Evolutionary conservation across 2,797 vertebrate species (phyloP).

Genomic region (Novumbra hubbsi): DNA sequence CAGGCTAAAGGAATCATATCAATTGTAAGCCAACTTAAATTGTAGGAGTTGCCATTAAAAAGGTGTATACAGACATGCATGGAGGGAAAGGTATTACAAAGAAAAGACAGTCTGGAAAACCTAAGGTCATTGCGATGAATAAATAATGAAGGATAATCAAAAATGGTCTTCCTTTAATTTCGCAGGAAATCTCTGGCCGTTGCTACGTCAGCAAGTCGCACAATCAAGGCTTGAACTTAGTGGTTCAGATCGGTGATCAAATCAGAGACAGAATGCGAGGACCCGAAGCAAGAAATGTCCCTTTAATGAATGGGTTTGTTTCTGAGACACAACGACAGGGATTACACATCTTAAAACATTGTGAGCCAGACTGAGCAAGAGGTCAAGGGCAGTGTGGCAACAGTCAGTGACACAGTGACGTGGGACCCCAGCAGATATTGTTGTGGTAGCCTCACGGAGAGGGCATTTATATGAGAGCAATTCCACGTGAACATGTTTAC

Average conservation of each 20-base stretch:
- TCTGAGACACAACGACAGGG: constrained; percentile 11
- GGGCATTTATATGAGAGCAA: no score
- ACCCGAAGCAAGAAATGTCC: not conserved
- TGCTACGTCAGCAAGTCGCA: no score
- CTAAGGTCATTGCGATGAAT: not conserved
- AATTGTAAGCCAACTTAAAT: not conserved
- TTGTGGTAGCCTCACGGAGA: no score
- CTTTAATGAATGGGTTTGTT: not conserved
- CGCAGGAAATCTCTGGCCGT: no score
- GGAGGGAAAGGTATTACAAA: not conserved
- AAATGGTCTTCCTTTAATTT: not conserved
- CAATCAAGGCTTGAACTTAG: no score
- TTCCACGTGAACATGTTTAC: no score
- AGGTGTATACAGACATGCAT: not conserved
- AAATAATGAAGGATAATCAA: not conserved
- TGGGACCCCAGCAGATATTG: not conserved
- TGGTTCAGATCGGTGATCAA: no score
- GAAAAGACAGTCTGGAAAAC: not conserved
- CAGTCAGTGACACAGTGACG: not conserved
- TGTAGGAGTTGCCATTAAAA: not conserved
- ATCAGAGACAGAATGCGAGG: no score
- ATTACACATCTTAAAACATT: not conserved
- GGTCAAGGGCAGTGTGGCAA: not conserved
- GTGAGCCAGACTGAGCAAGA: constrained; percentile 4
- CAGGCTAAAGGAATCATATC: not conserved